phyloP scores from a whole-genome alignment of 1,140 invertebrate species.

The Maniola jurtina region DNA sequence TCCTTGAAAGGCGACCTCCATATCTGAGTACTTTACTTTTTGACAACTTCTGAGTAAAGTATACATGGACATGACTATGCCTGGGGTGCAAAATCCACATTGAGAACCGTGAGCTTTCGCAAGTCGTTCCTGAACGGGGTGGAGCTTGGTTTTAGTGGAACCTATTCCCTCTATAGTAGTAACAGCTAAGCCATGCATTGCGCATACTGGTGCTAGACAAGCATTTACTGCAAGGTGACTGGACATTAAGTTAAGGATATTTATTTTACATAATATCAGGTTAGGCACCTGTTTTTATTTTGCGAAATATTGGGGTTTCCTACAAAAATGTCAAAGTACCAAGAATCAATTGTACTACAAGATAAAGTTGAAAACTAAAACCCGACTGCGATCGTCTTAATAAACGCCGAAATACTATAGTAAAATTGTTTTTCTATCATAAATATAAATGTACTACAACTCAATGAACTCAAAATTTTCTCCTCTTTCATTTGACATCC shows the following conservation, averaged over 20 bases:
- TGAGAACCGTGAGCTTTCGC: conserved; percentile 94
- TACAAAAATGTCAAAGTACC: too few relatives aligned
- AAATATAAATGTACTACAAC: too few relatives aligned
- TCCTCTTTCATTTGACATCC: too few relatives aligned
- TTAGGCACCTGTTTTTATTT: not conserved
- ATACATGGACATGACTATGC: conserved; percentile 98
- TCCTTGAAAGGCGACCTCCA: conserved; percentile 93
- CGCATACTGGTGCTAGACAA: conserved; percentile 90
- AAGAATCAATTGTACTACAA: too few relatives aligned
- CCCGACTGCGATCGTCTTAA: too few relatives aligned
- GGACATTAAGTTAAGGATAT: conserved; percentile 20
- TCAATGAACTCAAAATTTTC: too few relatives aligned
- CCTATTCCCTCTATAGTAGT: conserved; percentile 95
- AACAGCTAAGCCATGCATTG: conserved; percentile 90
- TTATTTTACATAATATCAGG: too few relatives aligned
- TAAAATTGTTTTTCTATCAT: too few relatives aligned
- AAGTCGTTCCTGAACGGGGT: conserved; percentile 92
- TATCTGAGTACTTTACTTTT: conserved; percentile 81
- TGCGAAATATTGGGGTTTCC: not conserved
- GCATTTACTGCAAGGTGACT: conserved; percentile 95
- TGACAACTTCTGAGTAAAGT: conserved; percentile 84
- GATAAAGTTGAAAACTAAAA: too few relatives aligned
- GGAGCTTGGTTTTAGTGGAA: conserved; percentile 84
- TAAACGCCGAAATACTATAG: too few relatives aligned
- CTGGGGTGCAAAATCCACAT: conserved; percentile 95